Percentiles rank a stretch among this genome's conserved stretches.
These are phyloP conservation scores for Melanostoma mellinum DNA, from an alignment of 2,888 invertebrate species.

Conservation along the genomic window DNA sequence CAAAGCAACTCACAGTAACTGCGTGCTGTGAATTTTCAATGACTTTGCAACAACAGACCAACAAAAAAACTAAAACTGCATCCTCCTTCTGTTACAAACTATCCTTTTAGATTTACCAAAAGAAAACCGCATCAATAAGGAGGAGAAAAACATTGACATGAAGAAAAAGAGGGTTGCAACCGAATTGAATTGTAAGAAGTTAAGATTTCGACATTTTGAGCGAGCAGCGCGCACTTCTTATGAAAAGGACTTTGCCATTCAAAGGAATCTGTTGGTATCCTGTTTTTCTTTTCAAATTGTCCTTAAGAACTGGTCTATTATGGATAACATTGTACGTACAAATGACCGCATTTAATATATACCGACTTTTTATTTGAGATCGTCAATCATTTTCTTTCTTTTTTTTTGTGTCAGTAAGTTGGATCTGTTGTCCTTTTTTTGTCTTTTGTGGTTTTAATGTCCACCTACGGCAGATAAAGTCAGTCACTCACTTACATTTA, in stretches of 20 bases:
- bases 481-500: not conserved
- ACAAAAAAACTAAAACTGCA: not conserved
- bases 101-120: constrained; percentile 6
- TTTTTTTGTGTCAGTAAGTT: constrained; percentile 1
- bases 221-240: constrained; percentile 6
- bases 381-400: constrained; percentile 54
- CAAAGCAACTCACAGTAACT: too few relatives aligned
- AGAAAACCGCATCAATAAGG: constrained; percentile 56
- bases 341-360: constrained; percentile 65
- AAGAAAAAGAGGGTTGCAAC: constrained; percentile 37
- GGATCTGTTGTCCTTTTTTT: not conserved
- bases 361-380: constrained; percentile 61
- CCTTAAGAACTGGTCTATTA: constrained; percentile 53
- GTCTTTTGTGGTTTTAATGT: constrained; percentile 44
- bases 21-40: constrained; percentile 10
- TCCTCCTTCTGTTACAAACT: constrained; percentile 41
- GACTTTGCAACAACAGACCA: constrained; percentile 6
- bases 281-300: constrained; percentile 30
- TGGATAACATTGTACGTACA: constrained; percentile 57
- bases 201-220: constrained; percentile 40
- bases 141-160: constrained; percentile 25
- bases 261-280: constrained; percentile 31
- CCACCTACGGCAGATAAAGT: constrained; percentile 9
- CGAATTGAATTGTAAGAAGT: constrained; percentile 57
- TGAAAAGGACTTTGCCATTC: constrained; percentile 35